Conservation (phyloP, 2,113 vertebrate genomes). For the Potamarius usumacintae region DNA sequence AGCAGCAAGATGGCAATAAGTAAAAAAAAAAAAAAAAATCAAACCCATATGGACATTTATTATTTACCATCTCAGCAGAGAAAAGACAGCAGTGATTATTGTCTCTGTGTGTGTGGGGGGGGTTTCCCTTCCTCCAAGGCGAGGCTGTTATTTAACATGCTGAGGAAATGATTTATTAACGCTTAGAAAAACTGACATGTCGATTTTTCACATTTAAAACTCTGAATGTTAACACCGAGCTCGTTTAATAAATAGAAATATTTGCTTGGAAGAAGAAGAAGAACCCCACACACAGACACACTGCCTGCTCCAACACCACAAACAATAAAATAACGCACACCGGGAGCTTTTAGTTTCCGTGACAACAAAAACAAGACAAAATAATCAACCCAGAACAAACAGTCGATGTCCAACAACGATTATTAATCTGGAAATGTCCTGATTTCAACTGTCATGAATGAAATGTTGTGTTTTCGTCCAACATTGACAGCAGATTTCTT, state of each 20-base stretch:
- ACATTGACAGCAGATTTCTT: neutral
- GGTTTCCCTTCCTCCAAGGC: too few relatives aligned
- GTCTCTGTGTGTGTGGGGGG: too few relatives aligned
- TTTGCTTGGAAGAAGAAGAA: neutral
- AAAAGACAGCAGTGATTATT: neutral
- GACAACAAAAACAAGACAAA: neutral
- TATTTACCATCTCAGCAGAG: neutral
- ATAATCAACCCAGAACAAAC: neutral
- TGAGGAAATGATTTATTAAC: neutral
- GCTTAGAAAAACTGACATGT: neutral
- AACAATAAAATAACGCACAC: constrained; percentile 30
- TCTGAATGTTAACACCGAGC: too few relatives aligned
- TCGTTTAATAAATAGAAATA: neutral
- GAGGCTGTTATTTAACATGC: neutral
- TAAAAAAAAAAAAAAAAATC: too few relatives aligned
- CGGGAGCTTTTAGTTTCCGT: neutral
- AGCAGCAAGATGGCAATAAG: neutral
- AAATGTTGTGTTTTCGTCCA: neutral
- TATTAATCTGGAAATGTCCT: too few relatives aligned
- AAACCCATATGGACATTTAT: neutral
- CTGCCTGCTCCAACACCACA: neutral
- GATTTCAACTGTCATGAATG: neutral
- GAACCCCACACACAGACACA: too few relatives aligned
- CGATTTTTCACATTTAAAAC: too few relatives aligned
- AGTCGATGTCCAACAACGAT: neutral